Base-by-base conservation (phyloP, 2,888 invertebrate genomes). In the Norana najaformis region DNA sequence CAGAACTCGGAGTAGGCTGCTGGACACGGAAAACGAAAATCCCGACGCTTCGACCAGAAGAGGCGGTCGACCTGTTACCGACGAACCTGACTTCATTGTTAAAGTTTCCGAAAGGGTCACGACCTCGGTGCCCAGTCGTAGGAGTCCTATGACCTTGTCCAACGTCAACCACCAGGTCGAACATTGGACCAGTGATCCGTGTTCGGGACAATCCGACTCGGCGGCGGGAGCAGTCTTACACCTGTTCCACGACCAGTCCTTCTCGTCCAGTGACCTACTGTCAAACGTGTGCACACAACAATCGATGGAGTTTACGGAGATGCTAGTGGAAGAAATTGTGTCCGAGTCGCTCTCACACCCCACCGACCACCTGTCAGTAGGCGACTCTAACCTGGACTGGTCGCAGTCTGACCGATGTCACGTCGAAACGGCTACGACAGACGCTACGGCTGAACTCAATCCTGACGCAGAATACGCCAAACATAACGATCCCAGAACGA, bases 301-400 rank as follows among this genome's bases (percentile, higher is more conserved):
- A 1, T 85, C 85, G 23, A 85, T 85, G 37, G 85, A 85, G 35
- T 85, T 85, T 16, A 23, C 85, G 18, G 36, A 85, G 36, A 85
- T 85, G 85, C 36, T 85, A 16, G 85, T 85, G 35, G 85, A 85
- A 30, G 85, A 85, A 16, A 85, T 85, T 35, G 85, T 85, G 23
- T 85, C 85, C 85, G 85, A 85, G 2, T 85, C 85, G 23, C 85
- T 85, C 20, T 37, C 16, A 30, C 85, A 85, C 35, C 35, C 4
- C 85, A 2, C 36, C 36, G 37, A 85, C 37, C 85, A 85, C 35
- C 85, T 85, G 23, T 69, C 69, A 1, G 20, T 35, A 0, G 16
- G 36, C 1, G 35, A 36, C 37, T 35, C 85, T 35, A 37, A 35
- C 85, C 36, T 23, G 11, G 20, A 36, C 34, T 85, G 85, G 85